These are phyloP conservation scores for Hyles lineata DNA, from an alignment of 2,888 invertebrate genomes.

Conservation along the genomic window DNA sequence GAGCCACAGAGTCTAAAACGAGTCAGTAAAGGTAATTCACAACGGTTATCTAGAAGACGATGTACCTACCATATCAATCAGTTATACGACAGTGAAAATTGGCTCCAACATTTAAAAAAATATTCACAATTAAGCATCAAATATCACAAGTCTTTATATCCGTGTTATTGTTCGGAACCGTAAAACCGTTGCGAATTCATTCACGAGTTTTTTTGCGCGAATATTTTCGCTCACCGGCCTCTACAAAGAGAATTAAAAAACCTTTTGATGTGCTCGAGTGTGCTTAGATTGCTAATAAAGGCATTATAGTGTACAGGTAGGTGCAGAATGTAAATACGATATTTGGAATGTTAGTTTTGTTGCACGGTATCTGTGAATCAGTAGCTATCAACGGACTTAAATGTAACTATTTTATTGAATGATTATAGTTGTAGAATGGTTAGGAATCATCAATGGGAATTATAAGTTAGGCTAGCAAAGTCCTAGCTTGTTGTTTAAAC, in stretches of 20 bases:
- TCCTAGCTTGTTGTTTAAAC: too few species aligned
- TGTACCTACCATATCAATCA: too few species aligned
- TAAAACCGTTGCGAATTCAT: constrained; percentile 22
- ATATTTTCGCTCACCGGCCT: constrained; percentile 13
- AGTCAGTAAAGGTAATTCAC: too few species aligned
- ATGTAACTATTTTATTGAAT: too few species aligned
- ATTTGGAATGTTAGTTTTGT: not conserved
- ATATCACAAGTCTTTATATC: constrained; percentile 2
- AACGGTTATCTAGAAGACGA: too few species aligned
- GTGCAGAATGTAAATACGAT: not conserved
- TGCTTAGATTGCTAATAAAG: constrained; percentile 14
- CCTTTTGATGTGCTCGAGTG: not conserved
- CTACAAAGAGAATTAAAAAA: constrained; percentile 2
- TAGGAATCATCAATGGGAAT: too few species aligned
- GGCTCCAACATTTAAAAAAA: not conserved
- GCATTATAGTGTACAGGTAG: not conserved
- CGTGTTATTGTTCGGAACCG: not conserved
- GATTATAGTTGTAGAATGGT: too few species aligned
- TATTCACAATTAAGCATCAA: not conserved
- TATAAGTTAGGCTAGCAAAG: too few species aligned
- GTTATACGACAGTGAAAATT: not conserved
- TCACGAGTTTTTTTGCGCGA: constrained; percentile 13
- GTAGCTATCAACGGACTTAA: not conserved
- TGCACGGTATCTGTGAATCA: not conserved
- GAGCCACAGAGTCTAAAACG: too few species aligned